Conservation (phyloP, 2,113 vertebrate species). For the Ceratotherium simum region DNA sequence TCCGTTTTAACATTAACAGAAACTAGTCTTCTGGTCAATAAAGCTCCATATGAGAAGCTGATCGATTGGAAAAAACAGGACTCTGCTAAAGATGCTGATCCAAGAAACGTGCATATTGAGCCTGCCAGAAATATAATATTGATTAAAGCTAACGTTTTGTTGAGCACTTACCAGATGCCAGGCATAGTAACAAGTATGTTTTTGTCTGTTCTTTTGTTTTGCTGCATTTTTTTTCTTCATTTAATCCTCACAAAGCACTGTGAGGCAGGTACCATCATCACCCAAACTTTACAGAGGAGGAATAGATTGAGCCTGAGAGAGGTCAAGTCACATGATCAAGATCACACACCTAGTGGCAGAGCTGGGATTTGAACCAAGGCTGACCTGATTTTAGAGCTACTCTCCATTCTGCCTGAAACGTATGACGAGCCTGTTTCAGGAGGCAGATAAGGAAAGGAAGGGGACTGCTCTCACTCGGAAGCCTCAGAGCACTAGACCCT, state of each 20-base stretch:
- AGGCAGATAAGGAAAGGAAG: not conserved
- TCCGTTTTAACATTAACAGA: not conserved
- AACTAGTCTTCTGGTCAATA: not conserved
- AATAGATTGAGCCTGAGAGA: not conserved
- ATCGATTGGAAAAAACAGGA: not conserved
- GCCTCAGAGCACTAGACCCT: not conserved
- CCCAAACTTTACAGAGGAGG: not conserved
- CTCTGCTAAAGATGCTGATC: not conserved
- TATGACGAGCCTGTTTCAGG: rapidly evolving
- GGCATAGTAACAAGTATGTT: not conserved
- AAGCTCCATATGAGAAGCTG: not conserved
- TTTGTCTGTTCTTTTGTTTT: not conserved
- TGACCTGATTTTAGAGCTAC: not conserved
- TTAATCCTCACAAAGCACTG: not conserved
- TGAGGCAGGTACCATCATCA: not conserved
- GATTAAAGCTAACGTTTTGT: not conserved
- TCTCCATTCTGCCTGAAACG: not conserved
- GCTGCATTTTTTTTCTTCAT: not conserved
- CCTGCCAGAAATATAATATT: not conserved
- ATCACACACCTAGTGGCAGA: not conserved
- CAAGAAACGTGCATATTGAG: not conserved
- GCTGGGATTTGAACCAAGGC: not conserved
- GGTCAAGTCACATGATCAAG: not conserved
- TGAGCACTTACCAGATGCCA: not conserved
- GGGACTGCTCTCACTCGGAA: not conserved